A percentile compares a stretch with the other conserved stretches of the same genome.
Evolutionary conservation across 2,113 vertebrate genomes (phyloP).

Genomic region (Porphyrio hochstetteri): DNA sequence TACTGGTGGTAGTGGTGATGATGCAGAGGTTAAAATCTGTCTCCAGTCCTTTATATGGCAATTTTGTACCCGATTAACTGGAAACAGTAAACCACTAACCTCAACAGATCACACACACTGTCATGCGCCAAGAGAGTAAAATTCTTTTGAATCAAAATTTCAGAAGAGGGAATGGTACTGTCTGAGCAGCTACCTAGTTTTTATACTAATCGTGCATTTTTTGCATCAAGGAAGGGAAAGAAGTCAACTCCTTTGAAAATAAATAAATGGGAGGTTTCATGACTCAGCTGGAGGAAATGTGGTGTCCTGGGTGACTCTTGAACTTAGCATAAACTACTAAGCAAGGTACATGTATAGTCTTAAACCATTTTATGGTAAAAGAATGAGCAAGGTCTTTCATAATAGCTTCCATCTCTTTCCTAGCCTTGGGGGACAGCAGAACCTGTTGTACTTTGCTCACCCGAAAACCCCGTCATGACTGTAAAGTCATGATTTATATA

Average conservation of each 20-base stretch:
- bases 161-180: neutral
- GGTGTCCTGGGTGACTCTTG: neutral
- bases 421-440: neutral
- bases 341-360: neutral
- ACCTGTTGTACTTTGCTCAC: neutral
- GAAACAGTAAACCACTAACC: neutral
- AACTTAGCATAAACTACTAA: neutral
- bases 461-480: neutral
- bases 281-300: neutral
- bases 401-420: neutral
- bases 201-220: neutral
- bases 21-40: neutral
- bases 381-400: neutral
- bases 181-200: neutral
- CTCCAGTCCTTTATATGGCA: neutral
- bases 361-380: neutral
- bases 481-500: neutral
- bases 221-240: neutral
- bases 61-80: constrained; percentile 10
- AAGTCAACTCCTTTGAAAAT: neutral
- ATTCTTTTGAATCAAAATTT: neutral
- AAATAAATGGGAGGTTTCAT: neutral
- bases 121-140: neutral
- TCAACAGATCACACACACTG: neutral
- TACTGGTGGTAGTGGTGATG: neutral